These are phyloP conservation scores for Podarcis lilfordi DNA, from an alignment of 2,797 vertebrate species.

Conservation along the genomic window DNA sequence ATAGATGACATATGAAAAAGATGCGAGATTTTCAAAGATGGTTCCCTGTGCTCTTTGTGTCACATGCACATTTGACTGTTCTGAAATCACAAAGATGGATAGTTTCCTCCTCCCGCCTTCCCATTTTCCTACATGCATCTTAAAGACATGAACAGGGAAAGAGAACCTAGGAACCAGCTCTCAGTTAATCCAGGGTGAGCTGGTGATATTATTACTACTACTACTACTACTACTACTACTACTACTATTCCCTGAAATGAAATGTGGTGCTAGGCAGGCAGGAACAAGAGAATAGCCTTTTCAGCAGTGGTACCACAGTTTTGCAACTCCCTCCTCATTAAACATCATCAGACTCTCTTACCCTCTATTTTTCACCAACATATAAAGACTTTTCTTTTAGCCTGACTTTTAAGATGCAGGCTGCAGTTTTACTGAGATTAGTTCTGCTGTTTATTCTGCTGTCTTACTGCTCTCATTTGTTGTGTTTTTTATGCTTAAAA, in stretches of 20 bases:
- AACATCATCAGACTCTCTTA: background rate
- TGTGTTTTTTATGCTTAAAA: background rate
- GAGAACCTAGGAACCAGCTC: background rate
- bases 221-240: no score
- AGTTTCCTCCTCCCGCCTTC: no score
- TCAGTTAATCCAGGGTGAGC: background rate
- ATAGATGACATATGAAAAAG: background rate
- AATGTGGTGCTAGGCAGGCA: background rate
- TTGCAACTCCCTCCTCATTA: background rate
- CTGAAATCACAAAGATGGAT: no score
- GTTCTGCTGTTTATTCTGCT: background rate
- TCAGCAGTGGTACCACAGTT: background rate
- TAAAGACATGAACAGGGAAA: background rate
- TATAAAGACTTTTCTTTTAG: background rate
- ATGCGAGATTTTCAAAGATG: no score
- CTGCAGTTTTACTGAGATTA: background rate
- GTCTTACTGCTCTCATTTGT: background rate
- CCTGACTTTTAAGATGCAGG: background rate
- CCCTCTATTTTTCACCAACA: background rate
- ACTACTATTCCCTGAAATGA: background rate
- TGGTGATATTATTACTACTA: background rate
- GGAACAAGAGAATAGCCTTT: background rate
- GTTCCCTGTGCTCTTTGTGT: no score
- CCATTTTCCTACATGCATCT: background rate
- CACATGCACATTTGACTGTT: no score